phyloP scores from a whole-genome alignment of 2,797 vertebrate genomes.

The Pachyuromys duprasi region DNA sequence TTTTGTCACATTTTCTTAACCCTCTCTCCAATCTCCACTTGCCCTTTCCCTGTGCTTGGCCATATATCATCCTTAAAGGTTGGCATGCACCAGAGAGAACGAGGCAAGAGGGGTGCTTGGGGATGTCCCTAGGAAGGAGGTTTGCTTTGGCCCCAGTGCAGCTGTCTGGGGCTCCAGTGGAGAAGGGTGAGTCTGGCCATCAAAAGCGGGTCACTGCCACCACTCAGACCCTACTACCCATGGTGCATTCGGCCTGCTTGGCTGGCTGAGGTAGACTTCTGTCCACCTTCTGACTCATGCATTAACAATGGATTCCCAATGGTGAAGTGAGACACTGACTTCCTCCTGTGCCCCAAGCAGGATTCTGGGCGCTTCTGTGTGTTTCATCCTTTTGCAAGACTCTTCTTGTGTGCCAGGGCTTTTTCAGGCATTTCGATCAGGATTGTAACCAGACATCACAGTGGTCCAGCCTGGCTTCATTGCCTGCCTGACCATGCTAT shows the following conservation, averaged over 20 bases:
- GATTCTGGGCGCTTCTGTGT: not conserved
- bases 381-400: not conserved
- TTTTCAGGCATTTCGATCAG: not conserved
- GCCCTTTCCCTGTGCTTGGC: not conserved
- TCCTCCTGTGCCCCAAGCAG: not conserved
- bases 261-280: not conserved
- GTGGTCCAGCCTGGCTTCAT: not conserved
- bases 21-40: constrained; percentile 44
- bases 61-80: constrained; percentile 49
- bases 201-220: not conserved
- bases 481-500: not conserved
- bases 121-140: not conserved
- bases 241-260: not conserved
- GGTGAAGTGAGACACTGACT: not conserved
- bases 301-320: too few relatives aligned
- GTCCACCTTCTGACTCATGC: not conserved
- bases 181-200: not conserved
- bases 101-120: not conserved
- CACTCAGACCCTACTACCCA: not conserved
- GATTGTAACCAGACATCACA: not conserved
- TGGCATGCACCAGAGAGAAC: not conserved
- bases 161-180: not conserved
- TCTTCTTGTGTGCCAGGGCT: not conserved
- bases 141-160: not conserved
- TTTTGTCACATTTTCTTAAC: constrained; percentile 42